Evolutionary conservation across 2,113 vertebrate species (phyloP).

Genomic region (Rhodinocichla rosea): DNA sequence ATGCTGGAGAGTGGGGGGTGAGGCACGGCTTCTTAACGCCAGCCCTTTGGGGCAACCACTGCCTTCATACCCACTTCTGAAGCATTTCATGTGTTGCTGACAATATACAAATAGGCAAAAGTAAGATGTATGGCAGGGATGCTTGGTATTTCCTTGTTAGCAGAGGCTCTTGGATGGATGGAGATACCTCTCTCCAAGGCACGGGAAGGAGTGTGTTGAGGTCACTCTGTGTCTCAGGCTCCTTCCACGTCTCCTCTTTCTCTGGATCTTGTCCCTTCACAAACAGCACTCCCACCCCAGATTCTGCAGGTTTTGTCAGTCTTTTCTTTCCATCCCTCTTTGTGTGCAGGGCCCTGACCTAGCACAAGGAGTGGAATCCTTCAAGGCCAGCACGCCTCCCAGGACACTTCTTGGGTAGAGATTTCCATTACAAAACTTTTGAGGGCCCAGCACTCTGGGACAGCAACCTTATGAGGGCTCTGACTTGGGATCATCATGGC

Average conservation of each 20-base stretch:
- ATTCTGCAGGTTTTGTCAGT: background rate
- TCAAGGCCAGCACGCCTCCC: background rate
- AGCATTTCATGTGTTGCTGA: background rate
- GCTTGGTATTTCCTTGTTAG: background rate
- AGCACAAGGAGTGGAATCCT: background rate
- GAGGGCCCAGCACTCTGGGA: background rate
- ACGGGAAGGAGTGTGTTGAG: background rate
- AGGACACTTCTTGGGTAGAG: background rate
- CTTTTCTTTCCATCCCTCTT: background rate
- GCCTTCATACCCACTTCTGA: background rate
- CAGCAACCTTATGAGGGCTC: rapidly evolving
- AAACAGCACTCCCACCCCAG: background rate
- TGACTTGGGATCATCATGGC: background rate
- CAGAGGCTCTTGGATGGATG: background rate
- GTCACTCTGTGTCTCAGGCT: background rate
- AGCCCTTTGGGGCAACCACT: background rate
- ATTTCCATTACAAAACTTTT: background rate
- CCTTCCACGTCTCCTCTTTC: background rate
- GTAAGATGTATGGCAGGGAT: background rate
- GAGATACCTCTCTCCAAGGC: background rate
- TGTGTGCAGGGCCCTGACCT: background rate
- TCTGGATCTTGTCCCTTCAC: background rate
- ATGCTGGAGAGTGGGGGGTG: background rate
- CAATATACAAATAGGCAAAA: background rate
- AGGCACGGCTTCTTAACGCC: background rate